Evolutionary conservation across 2,888 invertebrate species (phyloP), one percentile per base, ranked within the genome.

Genomic region (Phaedon cochleariae): DNA sequence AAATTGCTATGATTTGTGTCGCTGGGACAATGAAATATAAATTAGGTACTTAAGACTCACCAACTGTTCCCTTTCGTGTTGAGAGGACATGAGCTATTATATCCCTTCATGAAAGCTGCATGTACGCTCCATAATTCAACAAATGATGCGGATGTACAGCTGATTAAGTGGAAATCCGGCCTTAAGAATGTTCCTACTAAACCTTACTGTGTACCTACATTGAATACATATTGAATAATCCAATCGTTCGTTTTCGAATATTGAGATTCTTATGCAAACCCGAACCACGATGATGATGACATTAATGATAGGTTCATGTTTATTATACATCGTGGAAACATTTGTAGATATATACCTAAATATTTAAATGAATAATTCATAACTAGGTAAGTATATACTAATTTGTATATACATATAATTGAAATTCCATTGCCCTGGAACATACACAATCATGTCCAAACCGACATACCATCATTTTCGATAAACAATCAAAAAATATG

Each of bases 81-180:
- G 41, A 15, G n/a, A 41, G 41, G 41, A 41, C 41, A 41, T 41
- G 41, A 7, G 15, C 41, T 2, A 41, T 41, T 41, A 41, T 41
- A 15, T 12, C 41, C 12, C 41, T 41, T 41, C 41, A 41, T 41
- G 6, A 41, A 41, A 41, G 41, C 41, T 41, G n/a, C 41, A 41
- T 41, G 41, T 41, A 41, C 41, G 41, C 41, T 41, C n/a, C 41
- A 41, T 41, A 41, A 41, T 41, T 41, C 15, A 41, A 41, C 41
- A 41, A 41, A 41, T 41, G 41, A 41, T 41, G 41, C 41, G 41
- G 41, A 41, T 41, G 41, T 41, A 41, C 41, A 41, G 41, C 41
- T 41, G 41, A 41, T 41, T 41, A 41, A 41, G 41, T 41, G 41
- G 41, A 41, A 41, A 41, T 41, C 41, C 41, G 41, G 41, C 15